A percentile compares a stretch with the other conserved stretches of the same genome.
Conservation (phyloP, 2,113 vertebrate genomes). For the Xenopus borealis region DNA sequence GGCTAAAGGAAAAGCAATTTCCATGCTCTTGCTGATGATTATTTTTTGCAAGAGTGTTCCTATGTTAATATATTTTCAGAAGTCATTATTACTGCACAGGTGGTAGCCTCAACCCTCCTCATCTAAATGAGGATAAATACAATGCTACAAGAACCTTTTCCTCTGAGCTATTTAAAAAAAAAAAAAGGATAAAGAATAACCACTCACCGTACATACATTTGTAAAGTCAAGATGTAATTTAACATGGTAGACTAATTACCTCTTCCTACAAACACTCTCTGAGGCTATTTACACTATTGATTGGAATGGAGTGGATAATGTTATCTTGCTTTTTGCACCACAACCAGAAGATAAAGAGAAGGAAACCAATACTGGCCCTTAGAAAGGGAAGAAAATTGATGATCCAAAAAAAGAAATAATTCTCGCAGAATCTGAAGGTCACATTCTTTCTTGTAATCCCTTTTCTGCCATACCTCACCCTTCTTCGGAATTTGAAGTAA, state of each 20-base stretch:
- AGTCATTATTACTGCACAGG: background rate
- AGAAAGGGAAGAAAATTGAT: slow-evolving; percentile 14
- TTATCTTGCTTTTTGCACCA: slow-evolving; percentile 10
- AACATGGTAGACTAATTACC: slow-evolving; percentile 34
- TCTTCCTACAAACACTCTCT: slow-evolving; percentile 38
- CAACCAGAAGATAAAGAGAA: slow-evolving; percentile 10
- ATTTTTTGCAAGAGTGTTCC: background rate
- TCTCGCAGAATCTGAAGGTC: slow-evolving; percentile 17
- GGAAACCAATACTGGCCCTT: slow-evolving; percentile 27
- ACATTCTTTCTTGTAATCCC: slow-evolving; percentile 19
- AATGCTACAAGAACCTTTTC: too few species aligned
- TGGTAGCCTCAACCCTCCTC: background rate
- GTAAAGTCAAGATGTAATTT: slow-evolving; percentile 11
- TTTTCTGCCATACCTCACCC: slow-evolving; percentile 21
- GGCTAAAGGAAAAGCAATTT: slow-evolving; percentile 1
- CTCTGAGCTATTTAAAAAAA: background rate
- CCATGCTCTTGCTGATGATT: background rate
- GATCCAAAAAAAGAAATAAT: slow-evolving; percentile 4
- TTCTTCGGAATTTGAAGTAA: slow-evolving; percentile 7
- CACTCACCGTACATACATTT: background rate
- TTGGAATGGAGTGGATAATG: slow-evolving; percentile 27
- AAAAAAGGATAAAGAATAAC: background rate
- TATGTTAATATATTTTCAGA: background rate
- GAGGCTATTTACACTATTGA: slow-evolving; percentile 43
- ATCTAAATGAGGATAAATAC: background rate